These are phyloP conservation scores for Phaethon lepturus DNA, from an alignment of 2,113 vertebrate species.

Conservation along the genomic window DNA sequence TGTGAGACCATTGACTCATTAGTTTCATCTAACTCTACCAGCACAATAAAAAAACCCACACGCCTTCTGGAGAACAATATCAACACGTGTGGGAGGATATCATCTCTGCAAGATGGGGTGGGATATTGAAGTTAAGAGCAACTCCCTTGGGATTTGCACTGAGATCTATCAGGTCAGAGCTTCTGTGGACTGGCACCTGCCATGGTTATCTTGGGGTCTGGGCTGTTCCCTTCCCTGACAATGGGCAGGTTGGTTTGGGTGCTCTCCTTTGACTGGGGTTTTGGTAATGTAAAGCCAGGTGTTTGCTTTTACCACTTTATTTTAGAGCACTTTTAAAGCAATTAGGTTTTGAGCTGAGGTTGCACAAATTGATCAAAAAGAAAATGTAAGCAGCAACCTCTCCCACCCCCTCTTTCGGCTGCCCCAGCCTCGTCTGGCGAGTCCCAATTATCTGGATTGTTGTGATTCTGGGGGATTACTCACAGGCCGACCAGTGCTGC, in stretches of 20 bases:
- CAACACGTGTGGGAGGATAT: slow-evolving; percentile 50
- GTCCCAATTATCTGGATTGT: background rate
- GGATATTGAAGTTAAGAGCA: slow-evolving; percentile 4
- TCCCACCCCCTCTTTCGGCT: background rate
- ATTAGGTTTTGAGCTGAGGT: background rate
- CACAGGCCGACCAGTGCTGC: background rate
- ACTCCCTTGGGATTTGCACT: background rate
- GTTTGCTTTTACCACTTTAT: background rate
- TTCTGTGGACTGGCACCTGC: background rate
- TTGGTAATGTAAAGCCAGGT: background rate
- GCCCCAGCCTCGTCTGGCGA: background rate
- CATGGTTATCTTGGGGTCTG: background rate
- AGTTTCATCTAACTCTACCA: slow-evolving; percentile 51
- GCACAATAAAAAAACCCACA: slow-evolving; percentile 36
- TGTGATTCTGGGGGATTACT: slow-evolving; percentile 18
- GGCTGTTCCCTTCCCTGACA: rapidly evolving
- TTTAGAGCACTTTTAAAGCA: background rate
- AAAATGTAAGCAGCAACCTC: background rate
- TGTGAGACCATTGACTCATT: slow-evolving; percentile 67
- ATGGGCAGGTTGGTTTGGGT: background rate
- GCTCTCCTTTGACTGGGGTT: background rate
- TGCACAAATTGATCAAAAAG: background rate
- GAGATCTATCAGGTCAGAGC: background rate
- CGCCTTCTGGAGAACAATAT: slow-evolving; percentile 65
- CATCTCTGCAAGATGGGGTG: slow-evolving; percentile 18